phyloP scores from a whole-genome alignment of 2,113 vertebrate species.

The Pandion haliaetus region DNA sequence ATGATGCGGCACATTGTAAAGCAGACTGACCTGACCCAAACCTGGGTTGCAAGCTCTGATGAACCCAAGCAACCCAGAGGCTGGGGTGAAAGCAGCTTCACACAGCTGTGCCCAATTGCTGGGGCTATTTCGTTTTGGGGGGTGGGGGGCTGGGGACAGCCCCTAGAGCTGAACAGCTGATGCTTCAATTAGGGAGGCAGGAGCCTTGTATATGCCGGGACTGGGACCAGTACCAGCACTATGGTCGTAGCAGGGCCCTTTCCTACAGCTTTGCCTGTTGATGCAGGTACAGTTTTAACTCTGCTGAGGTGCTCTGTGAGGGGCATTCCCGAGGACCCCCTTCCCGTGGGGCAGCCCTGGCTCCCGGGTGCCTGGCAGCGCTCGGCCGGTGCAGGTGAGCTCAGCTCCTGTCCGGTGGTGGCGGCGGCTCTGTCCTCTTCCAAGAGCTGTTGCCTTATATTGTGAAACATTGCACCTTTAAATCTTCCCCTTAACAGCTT shows the following conservation, averaged over 20 bases:
- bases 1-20: too few relatives aligned
- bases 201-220: too few relatives aligned
- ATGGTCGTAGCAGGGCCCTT: too few relatives aligned
- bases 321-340: background rate
- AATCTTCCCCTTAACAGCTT: background rate
- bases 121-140: background rate
- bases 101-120: background rate
- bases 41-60: background rate
- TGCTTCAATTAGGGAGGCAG: too few relatives aligned
- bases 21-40: too few relatives aligned
- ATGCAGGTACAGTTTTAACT: rapidly evolving
- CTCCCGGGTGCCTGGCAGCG: rapidly evolving
- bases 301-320: rapidly evolving
- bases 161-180: background rate
- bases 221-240: too few relatives aligned
- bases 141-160: rapidly evolving
- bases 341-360: background rate
- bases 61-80: background rate
- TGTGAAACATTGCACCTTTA: background rate
- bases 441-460: background rate
- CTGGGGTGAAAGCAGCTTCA: too few relatives aligned
- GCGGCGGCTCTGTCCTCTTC: background rate
- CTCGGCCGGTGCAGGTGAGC: background rate
- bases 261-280: rapidly evolving
- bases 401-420: background rate